phyloP scores from a whole-genome alignment of 2,888 invertebrate species.

The Caenorhabditis doughertyi region DNA sequence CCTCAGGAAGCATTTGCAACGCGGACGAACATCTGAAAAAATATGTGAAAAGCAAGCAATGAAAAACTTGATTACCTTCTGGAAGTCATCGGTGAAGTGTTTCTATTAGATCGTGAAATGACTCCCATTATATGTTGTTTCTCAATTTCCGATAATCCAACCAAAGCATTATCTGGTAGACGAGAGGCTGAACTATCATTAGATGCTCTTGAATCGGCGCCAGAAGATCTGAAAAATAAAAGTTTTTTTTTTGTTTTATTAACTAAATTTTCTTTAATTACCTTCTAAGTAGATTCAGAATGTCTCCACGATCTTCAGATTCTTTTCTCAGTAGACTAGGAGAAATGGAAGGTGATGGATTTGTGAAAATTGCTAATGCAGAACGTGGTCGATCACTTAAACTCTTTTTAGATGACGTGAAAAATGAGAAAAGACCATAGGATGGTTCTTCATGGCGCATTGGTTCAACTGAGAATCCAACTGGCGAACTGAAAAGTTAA shows the following conservation, averaged over 20 bases:
- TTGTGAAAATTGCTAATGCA: constrained; percentile 64
- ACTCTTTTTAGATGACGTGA: constrained; percentile 63
- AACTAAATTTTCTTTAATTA: background rate
- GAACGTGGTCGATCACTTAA: constrained; percentile 65
- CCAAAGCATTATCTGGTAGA: constrained; percentile 77
- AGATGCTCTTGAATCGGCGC: constrained; percentile 66
- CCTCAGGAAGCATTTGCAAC: constrained; percentile 73
- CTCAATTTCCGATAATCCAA: constrained; percentile 77
- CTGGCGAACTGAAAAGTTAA: constrained; percentile 18
- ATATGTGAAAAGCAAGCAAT: background rate
- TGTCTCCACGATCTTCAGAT: constrained; percentile 65
- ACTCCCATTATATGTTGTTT: constrained; percentile 77
- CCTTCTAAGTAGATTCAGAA: constrained; percentile 67
- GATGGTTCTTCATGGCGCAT: constrained; percentile 54
- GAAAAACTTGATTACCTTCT: constrained; percentile 66
- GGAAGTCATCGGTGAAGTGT: constrained; percentile 70
- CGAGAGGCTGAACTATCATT: constrained; percentile 62
- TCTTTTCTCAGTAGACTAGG: constrained; percentile 55
- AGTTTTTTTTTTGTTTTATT: background rate
- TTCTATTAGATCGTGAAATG: constrained; percentile 62
- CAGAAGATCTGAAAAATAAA: constrained; percentile 62
- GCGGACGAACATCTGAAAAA: constrained; percentile 77
- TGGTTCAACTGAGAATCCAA: constrained; percentile 53
- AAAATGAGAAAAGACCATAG: constrained; percentile 70
- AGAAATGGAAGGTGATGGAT: constrained; percentile 42